Evolutionary conservation across 2,113 vertebrate species (phyloP), one percentile per base, ranked within the genome.

Genomic region (Bufo gargarizans): DNA sequence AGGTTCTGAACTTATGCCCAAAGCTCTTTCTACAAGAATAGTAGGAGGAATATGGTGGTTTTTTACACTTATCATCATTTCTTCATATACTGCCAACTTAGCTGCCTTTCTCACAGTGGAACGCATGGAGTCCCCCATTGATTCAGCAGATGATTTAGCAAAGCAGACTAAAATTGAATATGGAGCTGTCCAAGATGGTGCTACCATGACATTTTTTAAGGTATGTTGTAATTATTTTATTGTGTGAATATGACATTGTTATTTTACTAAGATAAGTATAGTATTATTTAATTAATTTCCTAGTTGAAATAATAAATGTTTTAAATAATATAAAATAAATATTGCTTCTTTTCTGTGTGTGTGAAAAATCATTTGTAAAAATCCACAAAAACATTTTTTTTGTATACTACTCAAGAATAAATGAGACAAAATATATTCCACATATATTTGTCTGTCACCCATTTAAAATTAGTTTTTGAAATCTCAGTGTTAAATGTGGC

Each of bases 31-130:
- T 93, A 99, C 98, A 95, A 97, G 98, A 95, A 99, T 99, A 95
- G 98, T 99, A 92, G 98, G 98, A 94, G 98, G 98, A 93, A 99
- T 99, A 95, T 99, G 98, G 98, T 99, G 98, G 98, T 99, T 99
- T 97, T 99, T 99, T 94, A 99, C 98, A 86, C 97, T 99, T 94
- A 99, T 99, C 96, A 99, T 99, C 96, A 99, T 99, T 96, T 99
- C 98, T 89, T 99, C 98, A 91, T 99, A 99, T 91, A 99, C 98
- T 92, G 98, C 98, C 92, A 99, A 99, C 95, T 92, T 99, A 95
- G 98, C 98, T 84, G 98, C 98, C 92, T 99, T 99, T 95, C 97
- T 99, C 92, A 99, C 98, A 72, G 98, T 99, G 94, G 98, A 99
- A 90, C 95, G 98, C 67, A 99, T 99, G 98, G 98, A 99, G 93